A percentile compares a stretch with the other conserved stretches of the same genome.
Evolutionary conservation across 1,140 invertebrate species (phyloP).

Genomic region (Listronotus oregonensis): DNA sequence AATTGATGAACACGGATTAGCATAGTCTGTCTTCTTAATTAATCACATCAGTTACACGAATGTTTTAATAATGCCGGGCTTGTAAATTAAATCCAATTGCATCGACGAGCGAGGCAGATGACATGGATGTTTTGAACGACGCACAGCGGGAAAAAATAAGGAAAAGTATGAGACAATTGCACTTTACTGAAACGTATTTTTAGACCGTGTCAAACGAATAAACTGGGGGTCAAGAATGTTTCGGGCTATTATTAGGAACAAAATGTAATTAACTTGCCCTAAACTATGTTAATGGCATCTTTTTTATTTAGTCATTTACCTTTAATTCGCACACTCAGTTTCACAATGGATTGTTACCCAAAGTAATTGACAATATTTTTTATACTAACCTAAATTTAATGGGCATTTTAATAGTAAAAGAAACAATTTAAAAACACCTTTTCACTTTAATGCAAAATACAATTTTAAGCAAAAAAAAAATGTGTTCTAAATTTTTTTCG

Average conservation of each 20-base stretch:
- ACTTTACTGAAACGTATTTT: slow-evolving; percentile 42
- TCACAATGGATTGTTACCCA: too few species aligned
- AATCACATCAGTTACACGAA: slow-evolving; percentile 41
- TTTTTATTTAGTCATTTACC: slow-evolving; percentile 21
- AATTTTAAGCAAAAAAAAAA: too few species aligned
- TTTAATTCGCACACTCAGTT: background rate
- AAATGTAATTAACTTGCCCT: slow-evolving; percentile 44
- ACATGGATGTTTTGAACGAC: slow-evolving; percentile 8
- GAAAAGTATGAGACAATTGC: slow-evolving; percentile 42
- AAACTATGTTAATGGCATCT: slow-evolving; percentile 43
- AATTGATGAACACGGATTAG: slow-evolving; percentile 51
- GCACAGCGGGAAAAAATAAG: slow-evolving; percentile 13
- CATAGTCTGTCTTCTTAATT: slow-evolving; percentile 46
- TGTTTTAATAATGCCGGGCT: slow-evolving; percentile 30
- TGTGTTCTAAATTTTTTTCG: too few species aligned
- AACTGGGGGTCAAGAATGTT: slow-evolving; percentile 46
- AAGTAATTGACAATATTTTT: too few species aligned
- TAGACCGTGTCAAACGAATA: slow-evolving; percentile 44
- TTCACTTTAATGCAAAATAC: too few species aligned
- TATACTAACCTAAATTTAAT: too few species aligned
- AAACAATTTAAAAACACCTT: too few species aligned
- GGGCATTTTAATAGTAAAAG: too few species aligned
- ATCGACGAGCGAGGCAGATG: slow-evolving; percentile 18
- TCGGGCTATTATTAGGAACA: slow-evolving; percentile 39
- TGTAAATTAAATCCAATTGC: slow-evolving; percentile 37